A percentile compares a stretch with the other conserved stretches of the same genome.
Evolutionary conservation across 1,140 invertebrate species (phyloP).

Genomic region (Polypedilum vanderplanki): DNA sequence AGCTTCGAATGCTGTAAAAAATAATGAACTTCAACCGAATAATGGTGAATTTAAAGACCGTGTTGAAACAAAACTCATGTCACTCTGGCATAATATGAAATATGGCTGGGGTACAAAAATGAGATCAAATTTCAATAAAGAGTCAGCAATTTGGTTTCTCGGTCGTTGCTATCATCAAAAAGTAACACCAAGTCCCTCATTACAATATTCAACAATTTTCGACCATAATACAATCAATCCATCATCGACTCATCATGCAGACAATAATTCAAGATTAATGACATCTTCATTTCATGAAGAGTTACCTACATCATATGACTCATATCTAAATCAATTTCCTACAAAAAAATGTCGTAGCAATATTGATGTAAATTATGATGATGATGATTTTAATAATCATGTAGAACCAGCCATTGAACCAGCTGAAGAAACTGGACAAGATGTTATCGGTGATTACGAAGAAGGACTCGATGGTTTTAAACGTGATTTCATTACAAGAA

Average conservation of each 20-base stretch:
- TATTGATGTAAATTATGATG: not conserved
- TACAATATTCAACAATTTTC: conserved; percentile 47
- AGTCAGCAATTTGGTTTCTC: conserved; percentile 76
- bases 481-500: conserved; percentile 64
- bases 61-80: conserved; percentile 71
- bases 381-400: not conserved
- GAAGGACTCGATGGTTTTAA: conserved; percentile 65
- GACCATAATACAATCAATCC: not conserved
- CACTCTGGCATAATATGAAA: conserved; percentile 87
- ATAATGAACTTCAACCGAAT: not conserved
- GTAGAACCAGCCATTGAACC: not conserved
- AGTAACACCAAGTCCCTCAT: conserved; percentile 53
- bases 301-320: not conserved
- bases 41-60: conserved; percentile 57
- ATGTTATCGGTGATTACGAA: not conserved
- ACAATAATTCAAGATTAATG: not conserved
- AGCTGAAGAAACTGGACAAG: not conserved
- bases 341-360: not conserved
- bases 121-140: conserved; percentile 75
- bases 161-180: conserved; percentile 75
- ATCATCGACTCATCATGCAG: not conserved
- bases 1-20: not conserved
- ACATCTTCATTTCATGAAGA: conserved; percentile 12
- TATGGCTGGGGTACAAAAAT: conserved; percentile 78
- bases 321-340: not conserved